A percentile compares a stretch with the other conserved stretches of the same genome.
These are phyloP conservation scores for Puntigrus tetrazona DNA, from an alignment of 2,113 vertebrate genomes.

Conservation along the genomic window DNA sequence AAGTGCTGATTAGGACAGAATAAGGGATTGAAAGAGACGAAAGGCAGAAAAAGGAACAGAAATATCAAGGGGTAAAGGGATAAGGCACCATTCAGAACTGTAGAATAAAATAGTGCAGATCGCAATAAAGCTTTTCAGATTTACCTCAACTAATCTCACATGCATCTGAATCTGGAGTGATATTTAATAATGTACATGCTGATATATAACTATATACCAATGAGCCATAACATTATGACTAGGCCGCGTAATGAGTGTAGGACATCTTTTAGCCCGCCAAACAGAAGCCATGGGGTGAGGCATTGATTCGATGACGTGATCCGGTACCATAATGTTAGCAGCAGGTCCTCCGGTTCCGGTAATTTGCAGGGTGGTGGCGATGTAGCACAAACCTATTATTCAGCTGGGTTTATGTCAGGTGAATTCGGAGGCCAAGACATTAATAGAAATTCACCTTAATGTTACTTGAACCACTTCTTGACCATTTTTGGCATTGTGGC, in stretches of 20 bases:
- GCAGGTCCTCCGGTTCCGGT: neutral
- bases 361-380: neutral
- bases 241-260: neutral
- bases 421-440: neutral
- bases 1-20: conserved; percentile 32
- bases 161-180: neutral
- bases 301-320: neutral
- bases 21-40: neutral
- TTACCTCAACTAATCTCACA: neutral
- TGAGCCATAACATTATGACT: neutral
- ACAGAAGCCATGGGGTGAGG: neutral
- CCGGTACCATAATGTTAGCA: neutral
- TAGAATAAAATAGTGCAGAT: neutral
- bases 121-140: no score
- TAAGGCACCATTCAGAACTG: neutral
- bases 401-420: neutral
- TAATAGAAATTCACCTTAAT: neutral
- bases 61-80: neutral
- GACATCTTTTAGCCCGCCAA: neutral
- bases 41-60: conserved; percentile 2
- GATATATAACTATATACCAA: neutral
- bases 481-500: no score
- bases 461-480: neutral
- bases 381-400: neutral
- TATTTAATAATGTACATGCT: neutral